These are phyloP conservation scores for Sorex maritimensis DNA, from an alignment of 2,797 vertebrate genomes.

Conservation along the genomic window DNA sequence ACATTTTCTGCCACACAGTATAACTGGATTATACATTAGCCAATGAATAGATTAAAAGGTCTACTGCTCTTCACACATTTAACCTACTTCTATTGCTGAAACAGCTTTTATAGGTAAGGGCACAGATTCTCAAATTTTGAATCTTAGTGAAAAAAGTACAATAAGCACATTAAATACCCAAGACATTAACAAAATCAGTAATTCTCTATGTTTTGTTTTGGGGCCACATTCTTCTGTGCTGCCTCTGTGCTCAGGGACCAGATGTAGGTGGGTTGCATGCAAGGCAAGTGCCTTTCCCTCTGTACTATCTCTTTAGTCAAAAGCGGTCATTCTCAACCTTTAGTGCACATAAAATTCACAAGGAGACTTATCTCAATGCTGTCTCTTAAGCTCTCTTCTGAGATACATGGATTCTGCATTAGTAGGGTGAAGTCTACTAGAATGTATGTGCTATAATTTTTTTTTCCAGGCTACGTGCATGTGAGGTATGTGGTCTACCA, in stretches of 20 bases:
- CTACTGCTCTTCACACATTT: conserved; percentile 11
- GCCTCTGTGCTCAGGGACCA: too few relatives aligned
- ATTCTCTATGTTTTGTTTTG: too few relatives aligned
- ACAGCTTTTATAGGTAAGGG: conserved; percentile 49
- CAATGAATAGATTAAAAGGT: neutral
- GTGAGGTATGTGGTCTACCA: too few relatives aligned
- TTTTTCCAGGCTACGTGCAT: too few relatives aligned
- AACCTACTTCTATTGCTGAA: conserved; percentile 45
- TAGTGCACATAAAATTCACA: conserved; percentile 18
- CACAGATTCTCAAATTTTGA: conserved; percentile 47
- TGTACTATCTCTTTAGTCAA: too few relatives aligned
- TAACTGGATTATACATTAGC: conserved; percentile 2
- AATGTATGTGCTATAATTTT: neutral
- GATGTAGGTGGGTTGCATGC: too few relatives aligned
- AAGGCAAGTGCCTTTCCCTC: too few relatives aligned
- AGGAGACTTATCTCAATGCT: neutral
- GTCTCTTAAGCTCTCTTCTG: conserved; percentile 28
- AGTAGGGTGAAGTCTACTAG: conserved; percentile 3
- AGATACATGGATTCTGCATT: neutral
- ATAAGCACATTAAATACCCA: conserved; percentile 44
- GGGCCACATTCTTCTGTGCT: too few relatives aligned
- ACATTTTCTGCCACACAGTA: conserved; percentile 14
- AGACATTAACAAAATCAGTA: neutral
- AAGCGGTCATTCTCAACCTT: conserved; percentile 29
- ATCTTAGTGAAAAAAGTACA: conserved; percentile 45